These are phyloP conservation scores for Pissodes strobi DNA, from an alignment of 1,140 invertebrate genomes.

Conservation along the genomic window DNA sequence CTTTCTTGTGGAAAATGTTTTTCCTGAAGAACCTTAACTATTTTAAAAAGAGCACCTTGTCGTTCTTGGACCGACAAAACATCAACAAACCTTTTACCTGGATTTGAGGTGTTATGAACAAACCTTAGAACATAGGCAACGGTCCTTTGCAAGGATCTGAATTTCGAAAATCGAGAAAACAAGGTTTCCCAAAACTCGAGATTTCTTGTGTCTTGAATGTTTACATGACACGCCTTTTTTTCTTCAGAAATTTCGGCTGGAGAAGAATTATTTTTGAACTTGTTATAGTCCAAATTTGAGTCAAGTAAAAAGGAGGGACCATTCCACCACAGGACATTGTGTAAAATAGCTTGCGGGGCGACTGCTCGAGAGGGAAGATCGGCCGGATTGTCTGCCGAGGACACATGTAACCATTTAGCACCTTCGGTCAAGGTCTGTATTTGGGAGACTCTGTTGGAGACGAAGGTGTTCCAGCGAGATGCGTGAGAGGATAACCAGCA, in stretches of 20 bases:
- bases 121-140: conserved; percentile 28
- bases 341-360: neutral
- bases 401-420: neutral
- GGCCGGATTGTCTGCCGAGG: neutral
- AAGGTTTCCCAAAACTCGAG: no score
- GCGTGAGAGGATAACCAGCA: conserved; percentile 34
- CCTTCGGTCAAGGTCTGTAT: neutral
- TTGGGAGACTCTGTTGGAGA: conserved; percentile 16
- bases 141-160: conserved; percentile 37
- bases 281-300: no score
- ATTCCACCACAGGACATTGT: neutral
- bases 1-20: conserved; percentile 40
- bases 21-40: conserved; percentile 54
- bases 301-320: neutral
- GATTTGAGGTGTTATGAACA: neutral
- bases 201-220: no score
- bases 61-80: conserved; percentile 20
- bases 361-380: neutral
- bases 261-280: no score
- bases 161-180: conserved; percentile 39
- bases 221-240: no score
- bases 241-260: no score
- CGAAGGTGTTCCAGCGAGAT: conserved; percentile 6
- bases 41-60: conserved; percentile 1
- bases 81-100: neutral